Percentiles rank a stretch among this genome's conserved stretches.
Conservation (phyloP, 1,140 invertebrate genomes). For the Diuraphis noxia region DNA sequence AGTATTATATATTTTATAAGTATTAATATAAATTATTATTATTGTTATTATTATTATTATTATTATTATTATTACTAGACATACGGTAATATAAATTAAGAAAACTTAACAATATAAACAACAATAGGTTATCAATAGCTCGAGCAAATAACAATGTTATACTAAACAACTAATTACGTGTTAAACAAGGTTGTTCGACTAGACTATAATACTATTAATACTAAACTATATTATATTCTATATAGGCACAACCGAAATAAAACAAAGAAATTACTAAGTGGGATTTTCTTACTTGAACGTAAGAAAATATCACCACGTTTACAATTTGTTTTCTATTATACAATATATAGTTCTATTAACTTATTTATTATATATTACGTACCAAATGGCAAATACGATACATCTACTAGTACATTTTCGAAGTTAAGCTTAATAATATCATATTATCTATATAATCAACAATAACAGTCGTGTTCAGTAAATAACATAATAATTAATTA, state of each 20-base stretch:
- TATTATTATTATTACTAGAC: not conserved
- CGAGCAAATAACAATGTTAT: slow-evolving; percentile 28
- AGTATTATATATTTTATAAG: not conserved
- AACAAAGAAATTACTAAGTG: slow-evolving; percentile 20
- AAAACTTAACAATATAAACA: slow-evolving; percentile 45
- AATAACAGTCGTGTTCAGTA: slow-evolving; percentile 4
- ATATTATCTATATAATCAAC: slow-evolving; percentile 33
- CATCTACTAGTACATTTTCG: not conserved
- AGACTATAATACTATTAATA: no score
- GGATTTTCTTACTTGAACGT: slow-evolving; percentile 30
- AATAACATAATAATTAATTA: not conserved
- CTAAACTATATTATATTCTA: not conserved
- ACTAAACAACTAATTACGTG: slow-evolving; percentile 2
- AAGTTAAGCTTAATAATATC: not conserved
- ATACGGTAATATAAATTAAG: slow-evolving; percentile 4
- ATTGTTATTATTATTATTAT: not conserved
- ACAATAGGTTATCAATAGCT: slow-evolving; percentile 26
- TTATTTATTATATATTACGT: not conserved
- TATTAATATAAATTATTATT: not conserved
- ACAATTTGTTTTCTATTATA: not conserved
- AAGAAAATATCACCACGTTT: slow-evolving; percentile 34
- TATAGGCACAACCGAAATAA: slow-evolving; percentile 7
- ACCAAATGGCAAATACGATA: not conserved
- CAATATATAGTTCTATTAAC: not conserved
- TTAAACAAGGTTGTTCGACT: not conserved